Conservation (phyloP, 2,797 vertebrate species). For the Notolepis coatsorum region DNA sequence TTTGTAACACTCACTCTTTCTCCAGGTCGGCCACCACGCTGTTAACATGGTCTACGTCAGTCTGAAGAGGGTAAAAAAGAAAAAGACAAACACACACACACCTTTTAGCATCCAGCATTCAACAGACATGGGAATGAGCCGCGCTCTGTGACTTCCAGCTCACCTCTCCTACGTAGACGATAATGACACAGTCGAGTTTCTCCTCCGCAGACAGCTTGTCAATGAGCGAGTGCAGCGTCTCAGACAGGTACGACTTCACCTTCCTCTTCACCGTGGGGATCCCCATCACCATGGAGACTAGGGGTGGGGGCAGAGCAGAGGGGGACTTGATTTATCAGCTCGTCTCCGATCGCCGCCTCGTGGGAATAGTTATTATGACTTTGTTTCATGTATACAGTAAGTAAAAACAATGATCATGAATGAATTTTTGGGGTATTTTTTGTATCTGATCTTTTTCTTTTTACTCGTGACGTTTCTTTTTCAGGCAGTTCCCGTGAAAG, state of each 20-base stretch:
- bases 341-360: too few species aligned
- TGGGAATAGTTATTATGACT: too few species aligned
- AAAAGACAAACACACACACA: slow-evolving; percentile 8
- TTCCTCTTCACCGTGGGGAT: slow-evolving; percentile 98
- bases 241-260: slow-evolving; percentile 97
- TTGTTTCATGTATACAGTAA: too few species aligned
- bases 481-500: too few species aligned
- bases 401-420: too few species aligned
- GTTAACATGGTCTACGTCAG: slow-evolving; percentile 92
- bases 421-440: too few species aligned
- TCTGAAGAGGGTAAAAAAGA: slow-evolving; percentile 76
- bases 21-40: slow-evolving; percentile 90
- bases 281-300: slow-evolving; percentile 99
- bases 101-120: background rate
- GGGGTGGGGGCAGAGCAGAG: slow-evolving; percentile 29
- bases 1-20: slow-evolving; percentile 96
- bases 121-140: background rate
- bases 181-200: slow-evolving; percentile 96
- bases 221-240: slow-evolving; percentile 96
- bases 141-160: slow-evolving; percentile 47
- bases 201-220: slow-evolving; percentile 96
- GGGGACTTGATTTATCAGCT: slow-evolving; percentile 65
- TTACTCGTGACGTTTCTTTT: too few species aligned
- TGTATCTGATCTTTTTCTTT: too few species aligned
- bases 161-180: slow-evolving; percentile 98